Conservation (phyloP, 2,888 invertebrate genomes). For the Cotesia congregata region DNA sequence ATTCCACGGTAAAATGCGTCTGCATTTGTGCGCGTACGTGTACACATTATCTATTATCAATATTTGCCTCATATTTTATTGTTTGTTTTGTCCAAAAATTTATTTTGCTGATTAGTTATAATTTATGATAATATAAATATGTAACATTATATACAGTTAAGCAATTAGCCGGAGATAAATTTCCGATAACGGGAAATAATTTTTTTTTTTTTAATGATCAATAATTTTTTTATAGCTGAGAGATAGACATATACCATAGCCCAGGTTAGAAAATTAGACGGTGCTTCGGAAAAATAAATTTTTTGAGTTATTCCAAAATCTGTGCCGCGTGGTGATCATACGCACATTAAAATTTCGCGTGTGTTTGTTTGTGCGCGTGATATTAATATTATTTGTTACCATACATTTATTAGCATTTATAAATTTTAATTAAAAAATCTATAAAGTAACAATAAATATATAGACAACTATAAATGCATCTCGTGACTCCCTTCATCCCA, state of each 20-base stretch:
- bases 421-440: neutral
- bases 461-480: constrained; percentile 29
- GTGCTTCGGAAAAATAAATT: constrained; percentile 36
- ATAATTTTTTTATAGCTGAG: neutral
- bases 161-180: constrained; percentile 13
- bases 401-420: constrained; percentile 16
- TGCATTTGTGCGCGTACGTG: constrained; percentile 43
- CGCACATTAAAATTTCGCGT: constrained; percentile 33
- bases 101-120: constrained; percentile 2
- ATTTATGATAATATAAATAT: constrained; percentile 23
- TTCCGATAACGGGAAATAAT: neutral
- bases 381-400: constrained; percentile 1
- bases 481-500: constrained; percentile 38
- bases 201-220: constrained; percentile 9
- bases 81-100: neutral
- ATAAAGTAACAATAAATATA: neutral
- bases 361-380: constrained; percentile 40
- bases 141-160: constrained; percentile 27
- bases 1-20: constrained; percentile 33
- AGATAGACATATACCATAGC: constrained; percentile 31
- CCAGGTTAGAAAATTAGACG: constrained; percentile 21
- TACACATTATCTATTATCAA: constrained; percentile 36
- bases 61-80: constrained; percentile 12
- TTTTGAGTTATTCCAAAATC: constrained; percentile 6
- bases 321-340: constrained; percentile 35